These are phyloP conservation scores for Leptodactylus fallax DNA, from an alignment of 2,797 vertebrate species.

Conservation along the genomic window DNA sequence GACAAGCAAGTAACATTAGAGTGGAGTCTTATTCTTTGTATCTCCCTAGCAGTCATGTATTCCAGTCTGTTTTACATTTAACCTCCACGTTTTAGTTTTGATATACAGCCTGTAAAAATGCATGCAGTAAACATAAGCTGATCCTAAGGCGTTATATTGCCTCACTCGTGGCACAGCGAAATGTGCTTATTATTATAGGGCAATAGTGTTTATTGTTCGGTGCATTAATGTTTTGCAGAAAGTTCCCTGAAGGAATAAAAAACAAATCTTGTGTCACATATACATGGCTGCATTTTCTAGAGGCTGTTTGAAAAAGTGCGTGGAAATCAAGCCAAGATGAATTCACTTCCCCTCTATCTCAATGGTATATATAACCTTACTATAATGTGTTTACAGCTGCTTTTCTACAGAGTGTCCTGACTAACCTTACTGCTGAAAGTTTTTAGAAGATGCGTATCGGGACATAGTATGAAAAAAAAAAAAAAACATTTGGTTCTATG, in stretches of 20 bases:
- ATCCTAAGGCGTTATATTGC: neutral
- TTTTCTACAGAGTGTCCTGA: neutral
- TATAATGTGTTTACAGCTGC: neutral
- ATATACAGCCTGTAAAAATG: neutral
- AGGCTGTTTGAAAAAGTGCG: constrained; percentile 9
- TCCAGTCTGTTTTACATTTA: neutral
- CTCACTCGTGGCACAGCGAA: neutral
- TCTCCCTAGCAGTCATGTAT: neutral
- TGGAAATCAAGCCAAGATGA: constrained; percentile 18
- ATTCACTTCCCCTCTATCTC: constrained; percentile 3
- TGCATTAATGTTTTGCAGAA: constrained; percentile 34
- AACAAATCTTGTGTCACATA: constrained; percentile 36
- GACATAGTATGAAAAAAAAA: too few species aligned
- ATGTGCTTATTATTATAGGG: neutral
- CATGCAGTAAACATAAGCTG: constrained; percentile 23
- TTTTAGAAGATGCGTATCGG: too few species aligned
- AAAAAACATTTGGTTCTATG: too few species aligned
- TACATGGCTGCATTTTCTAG: neutral
- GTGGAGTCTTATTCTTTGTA: neutral
- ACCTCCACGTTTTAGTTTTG: constrained; percentile 11
- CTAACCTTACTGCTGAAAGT: neutral
- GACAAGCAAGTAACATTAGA: neutral
- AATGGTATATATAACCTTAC: neutral
- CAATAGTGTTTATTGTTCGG: constrained; percentile 26
- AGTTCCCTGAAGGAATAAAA: constrained; percentile 28